A percentile compares a stretch with the other conserved stretches of the same genome.
These are phyloP conservation scores for Oreotragus oreotragus DNA, from an alignment of 2,113 vertebrate genomes.

Conservation along the genomic window DNA sequence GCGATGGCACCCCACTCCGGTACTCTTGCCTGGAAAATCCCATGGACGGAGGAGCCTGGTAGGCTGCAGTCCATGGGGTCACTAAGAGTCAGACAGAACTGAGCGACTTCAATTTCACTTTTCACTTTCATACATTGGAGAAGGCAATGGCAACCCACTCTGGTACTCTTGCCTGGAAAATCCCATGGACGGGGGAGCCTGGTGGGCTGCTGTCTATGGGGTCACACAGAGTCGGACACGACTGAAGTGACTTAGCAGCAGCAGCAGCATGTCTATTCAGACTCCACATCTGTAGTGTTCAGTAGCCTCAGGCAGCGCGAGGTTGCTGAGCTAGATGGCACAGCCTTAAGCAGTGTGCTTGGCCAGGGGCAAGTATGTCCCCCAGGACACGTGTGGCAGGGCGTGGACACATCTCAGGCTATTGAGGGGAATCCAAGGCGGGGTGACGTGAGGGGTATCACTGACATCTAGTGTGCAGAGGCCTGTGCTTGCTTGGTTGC, in stretches of 20 bases:
- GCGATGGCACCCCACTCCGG: background rate
- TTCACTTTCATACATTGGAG: background rate
- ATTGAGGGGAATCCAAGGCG: background rate
- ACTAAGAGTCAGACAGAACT: background rate
- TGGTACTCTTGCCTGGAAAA: background rate
- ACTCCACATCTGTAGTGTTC: background rate
- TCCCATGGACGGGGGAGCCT: background rate
- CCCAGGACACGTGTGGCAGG: background rate
- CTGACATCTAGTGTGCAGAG: background rate
- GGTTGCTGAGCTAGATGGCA: background rate
- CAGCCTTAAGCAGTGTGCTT: background rate
- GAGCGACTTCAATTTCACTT: background rate
- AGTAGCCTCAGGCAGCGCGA: fast-evolving
- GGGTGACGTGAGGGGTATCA: background rate
- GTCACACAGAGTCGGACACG: background rate
- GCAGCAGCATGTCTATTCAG: background rate
- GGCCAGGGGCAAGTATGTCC: background rate
- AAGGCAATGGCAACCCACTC: background rate
- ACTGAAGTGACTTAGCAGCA: background rate
- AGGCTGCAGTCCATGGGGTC: background rate
- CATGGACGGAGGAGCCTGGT: background rate
- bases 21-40: background rate
- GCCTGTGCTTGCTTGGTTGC: background rate
- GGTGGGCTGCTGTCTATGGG: background rate
- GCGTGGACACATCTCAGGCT: background rate